These are phyloP conservation scores for Ruditapes philippinarum DNA, from an alignment of 1,140 invertebrate genomes.

Conservation along the genomic window DNA sequence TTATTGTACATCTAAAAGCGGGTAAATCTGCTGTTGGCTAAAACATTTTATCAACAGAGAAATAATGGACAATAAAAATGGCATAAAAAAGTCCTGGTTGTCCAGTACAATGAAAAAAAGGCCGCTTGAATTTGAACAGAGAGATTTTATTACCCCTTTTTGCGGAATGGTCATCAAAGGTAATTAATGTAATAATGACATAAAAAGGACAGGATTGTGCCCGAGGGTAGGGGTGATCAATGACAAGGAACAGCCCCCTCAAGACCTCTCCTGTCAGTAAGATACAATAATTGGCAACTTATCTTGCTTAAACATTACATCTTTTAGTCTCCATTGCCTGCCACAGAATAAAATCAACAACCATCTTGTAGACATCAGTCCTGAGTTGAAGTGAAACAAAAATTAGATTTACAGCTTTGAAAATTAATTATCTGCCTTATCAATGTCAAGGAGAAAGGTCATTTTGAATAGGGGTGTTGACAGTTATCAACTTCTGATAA, in stretches of 20 bases:
- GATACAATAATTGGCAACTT: constrained; percentile 43
- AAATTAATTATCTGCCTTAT: constrained; percentile 39
- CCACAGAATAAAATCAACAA: not conserved
- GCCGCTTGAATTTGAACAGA: constrained; percentile 19
- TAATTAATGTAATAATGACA: constrained; percentile 69
- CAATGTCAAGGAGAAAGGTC: constrained; percentile 19
- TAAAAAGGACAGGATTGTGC: constrained; percentile 54
- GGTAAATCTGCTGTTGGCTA: constrained; percentile 58
- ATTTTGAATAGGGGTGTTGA: constrained; percentile 1
- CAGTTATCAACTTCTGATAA: constrained; percentile 19
- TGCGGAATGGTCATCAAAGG: constrained; percentile 48
- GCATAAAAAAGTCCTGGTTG: constrained; percentile 58
- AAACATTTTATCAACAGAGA: constrained; percentile 47
- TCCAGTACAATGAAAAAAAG: constrained; percentile 53
- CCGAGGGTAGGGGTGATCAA: constrained; percentile 44
- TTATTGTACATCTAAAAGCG: constrained; percentile 19
- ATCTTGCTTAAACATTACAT: constrained; percentile 15
- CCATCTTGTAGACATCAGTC: constrained; percentile 1
- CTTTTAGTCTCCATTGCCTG: not conserved
- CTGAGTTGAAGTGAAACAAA: not conserved
- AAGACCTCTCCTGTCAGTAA: constrained; percentile 41
- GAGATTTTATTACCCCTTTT: constrained; percentile 57
- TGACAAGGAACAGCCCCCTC: constrained; percentile 55
- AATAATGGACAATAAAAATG: constrained; percentile 64
- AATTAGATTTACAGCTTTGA: constrained; percentile 43